Conservation (phyloP, 1,140 invertebrate species). For the Battus philenor region DNA sequence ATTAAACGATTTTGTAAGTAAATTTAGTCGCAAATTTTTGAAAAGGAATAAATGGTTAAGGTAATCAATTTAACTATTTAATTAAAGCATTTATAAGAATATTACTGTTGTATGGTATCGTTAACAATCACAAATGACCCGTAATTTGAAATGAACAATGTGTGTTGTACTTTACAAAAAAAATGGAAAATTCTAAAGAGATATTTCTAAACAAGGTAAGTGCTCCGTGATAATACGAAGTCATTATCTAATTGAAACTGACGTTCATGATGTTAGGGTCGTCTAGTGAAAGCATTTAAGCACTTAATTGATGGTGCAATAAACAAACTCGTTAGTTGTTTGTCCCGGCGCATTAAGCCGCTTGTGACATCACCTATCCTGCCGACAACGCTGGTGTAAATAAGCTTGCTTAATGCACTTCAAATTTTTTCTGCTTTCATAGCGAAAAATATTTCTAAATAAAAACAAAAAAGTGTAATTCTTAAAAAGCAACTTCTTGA, state of each 20-base stretch:
- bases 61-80: no score
- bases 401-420: not conserved
- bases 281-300: slow-evolving; percentile 11
- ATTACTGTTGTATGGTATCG: no score
- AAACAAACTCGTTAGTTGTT: slow-evolving; percentile 12
- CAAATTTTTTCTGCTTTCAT: not conserved
- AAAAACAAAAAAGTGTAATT: slow-evolving; percentile 3
- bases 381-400: not conserved
- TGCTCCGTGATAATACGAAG: not conserved
- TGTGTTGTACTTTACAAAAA: no score
- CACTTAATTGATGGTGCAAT: slow-evolving; percentile 4
- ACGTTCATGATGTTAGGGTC: slow-evolving; percentile 1
- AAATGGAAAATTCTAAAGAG: no score
- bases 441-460: not conserved
- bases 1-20: no score
- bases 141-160: no score
- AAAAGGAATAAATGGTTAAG: no score
- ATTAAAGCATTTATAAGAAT: no score
- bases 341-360: slow-evolving; percentile 1
- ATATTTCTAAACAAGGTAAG: not conserved
- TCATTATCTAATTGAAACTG: slow-evolving; percentile 9
- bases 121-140: no score
- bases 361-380: not conserved
- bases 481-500: slow-evolving; percentile 7
- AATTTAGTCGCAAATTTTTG: no score